Evolutionary conservation across 2,113 vertebrate genomes (phyloP), one percentile per base, ranked within the genome.

Genomic region (Atherinomorus stipes): DNA sequence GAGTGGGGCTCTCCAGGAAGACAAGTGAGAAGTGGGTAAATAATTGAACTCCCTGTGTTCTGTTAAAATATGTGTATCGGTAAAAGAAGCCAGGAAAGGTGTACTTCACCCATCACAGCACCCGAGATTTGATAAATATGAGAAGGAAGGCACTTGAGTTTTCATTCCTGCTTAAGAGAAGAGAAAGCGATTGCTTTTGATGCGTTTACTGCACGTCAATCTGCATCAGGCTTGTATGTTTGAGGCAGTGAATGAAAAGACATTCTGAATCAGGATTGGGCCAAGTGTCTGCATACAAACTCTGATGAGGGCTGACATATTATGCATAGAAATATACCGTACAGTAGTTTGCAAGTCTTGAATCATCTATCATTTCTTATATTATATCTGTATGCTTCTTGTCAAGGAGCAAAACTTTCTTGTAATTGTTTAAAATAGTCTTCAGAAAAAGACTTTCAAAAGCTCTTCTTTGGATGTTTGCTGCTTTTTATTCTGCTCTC

Each of bases 1-100:
- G 83, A 93, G 80, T 71, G 49, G 67, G 44, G 72, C 90, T 90
- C 94, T 93, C 82, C 88, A 91, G 83, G 83, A 90, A 34, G 71
- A 76, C 80, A 40, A 87, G 90, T 68, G 80, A 84, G 68, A 84
- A 87, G 86, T 78, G 81, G 88, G 74, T 85, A 79, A 90, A 90
- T 91, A 93, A 93, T 92, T 89, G 87, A 86, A 87, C 79, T 73
- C 78, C 78, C 66, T 5, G 28, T 69, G 77, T 69, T 57, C 78
- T 67, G 80, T 84, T 88, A 75, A 88, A 87, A 86, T 80, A 76
- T 84, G 89, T 90, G 86, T 68, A 51, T 79, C 22, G 28, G 71
- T 71, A 58, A 75, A 86, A 72, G 64, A 37, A 73, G 74, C 6
- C 38, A 9, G 71, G 66, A 65, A 88, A 88, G 88, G 86, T 90